These are phyloP conservation scores for Acanthurus lineatus DNA, from an alignment of 2,797 vertebrate species.

Conservation along the genomic window DNA sequence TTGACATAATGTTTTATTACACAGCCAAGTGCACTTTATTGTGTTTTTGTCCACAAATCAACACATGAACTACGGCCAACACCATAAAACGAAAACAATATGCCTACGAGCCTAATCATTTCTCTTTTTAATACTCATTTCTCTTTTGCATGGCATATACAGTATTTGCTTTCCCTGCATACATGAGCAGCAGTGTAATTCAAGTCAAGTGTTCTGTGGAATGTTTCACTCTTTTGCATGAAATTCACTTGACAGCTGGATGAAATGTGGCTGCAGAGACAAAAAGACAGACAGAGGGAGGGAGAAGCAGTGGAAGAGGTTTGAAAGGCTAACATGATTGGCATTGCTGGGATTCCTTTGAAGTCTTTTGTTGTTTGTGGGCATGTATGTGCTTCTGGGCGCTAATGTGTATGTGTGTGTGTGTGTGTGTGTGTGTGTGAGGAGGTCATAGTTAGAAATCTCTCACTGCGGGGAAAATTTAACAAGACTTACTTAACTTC, in stretches of 20 bases:
- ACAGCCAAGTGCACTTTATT: neutral
- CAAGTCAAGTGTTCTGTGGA: constrained; percentile 15
- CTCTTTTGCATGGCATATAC: neutral
- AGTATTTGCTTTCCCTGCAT: constrained; percentile 1
- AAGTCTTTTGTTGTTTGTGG: constrained; percentile 50
- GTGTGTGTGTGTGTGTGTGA: constrained; percentile 15
- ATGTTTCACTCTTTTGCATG: constrained; percentile 31
- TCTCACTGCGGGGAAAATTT: constrained; percentile 46
- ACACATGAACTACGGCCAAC: neutral
- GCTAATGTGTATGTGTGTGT: constrained; percentile 47
- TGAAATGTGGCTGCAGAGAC: constrained; percentile 43
- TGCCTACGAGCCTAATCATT: neutral
- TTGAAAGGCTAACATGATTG: constrained; percentile 44
- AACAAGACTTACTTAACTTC: constrained; percentile 49
- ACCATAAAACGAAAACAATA: neutral
- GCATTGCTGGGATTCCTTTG: constrained; percentile 71
- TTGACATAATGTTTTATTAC: neutral
- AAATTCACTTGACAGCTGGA: constrained; percentile 51
- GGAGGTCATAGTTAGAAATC: constrained; percentile 48
- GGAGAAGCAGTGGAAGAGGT: constrained; percentile 29
- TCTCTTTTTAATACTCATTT: neutral
- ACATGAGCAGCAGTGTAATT: constrained; percentile 4
- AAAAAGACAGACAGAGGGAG: constrained; percentile 16
- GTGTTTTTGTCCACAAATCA: neutral
- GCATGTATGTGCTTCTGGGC: constrained; percentile 1